Percentiles rank a stretch among this genome's conserved stretches.
Evolutionary conservation across 2,797 vertebrate genomes (phyloP).

Genomic region (Sebastes umbrosus): DNA sequence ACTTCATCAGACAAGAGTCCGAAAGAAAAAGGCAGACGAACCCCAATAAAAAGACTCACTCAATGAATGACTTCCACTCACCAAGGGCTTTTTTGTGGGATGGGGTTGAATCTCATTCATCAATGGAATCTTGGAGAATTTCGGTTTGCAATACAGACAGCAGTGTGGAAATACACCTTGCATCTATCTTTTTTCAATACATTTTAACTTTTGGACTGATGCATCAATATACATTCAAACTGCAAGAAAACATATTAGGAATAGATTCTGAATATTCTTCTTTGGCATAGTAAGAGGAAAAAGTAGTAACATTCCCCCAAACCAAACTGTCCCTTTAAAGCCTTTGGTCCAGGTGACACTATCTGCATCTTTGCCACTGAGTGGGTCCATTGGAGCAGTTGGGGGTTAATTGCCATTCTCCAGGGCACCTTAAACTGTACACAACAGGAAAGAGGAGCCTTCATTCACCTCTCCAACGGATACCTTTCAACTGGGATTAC

Average conservation of each 20-base stretch:
- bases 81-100: too few relatives aligned
- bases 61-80: too few relatives aligned
- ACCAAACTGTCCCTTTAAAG: not conserved
- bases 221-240: not conserved
- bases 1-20: too few relatives aligned
- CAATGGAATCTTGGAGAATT: not conserved
- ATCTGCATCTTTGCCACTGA: not conserved
- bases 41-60: too few relatives aligned
- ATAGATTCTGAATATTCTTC: not conserved
- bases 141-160: not conserved
- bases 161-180: not conserved
- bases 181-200: too few relatives aligned
- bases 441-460: not conserved
- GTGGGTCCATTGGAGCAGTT: not conserved
- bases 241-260: not conserved
- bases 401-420: not conserved
- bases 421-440: not conserved
- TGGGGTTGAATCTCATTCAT: not conserved
- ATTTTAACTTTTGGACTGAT: too few relatives aligned
- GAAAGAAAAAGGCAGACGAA: too few relatives aligned
- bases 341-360: not conserved
- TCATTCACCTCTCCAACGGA: slow-evolving; percentile 1
- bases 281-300: too few relatives aligned
- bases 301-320: not conserved
- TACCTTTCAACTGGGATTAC: not conserved